Conservation (phyloP, 1,140 invertebrate genomes). For the Dendroctonus valens region DNA sequence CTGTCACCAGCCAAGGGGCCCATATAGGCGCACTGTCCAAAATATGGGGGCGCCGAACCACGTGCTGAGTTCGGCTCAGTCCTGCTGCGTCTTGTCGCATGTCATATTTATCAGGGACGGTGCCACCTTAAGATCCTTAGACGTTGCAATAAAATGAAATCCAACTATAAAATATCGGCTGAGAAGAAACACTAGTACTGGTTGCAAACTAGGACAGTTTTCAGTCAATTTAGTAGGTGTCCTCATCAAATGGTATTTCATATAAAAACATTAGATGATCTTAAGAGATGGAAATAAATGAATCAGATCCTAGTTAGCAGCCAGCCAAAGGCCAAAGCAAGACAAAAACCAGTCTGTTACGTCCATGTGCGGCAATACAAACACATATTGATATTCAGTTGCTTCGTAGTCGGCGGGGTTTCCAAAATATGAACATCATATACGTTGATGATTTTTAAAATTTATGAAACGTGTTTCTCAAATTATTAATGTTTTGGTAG, state of each 20-base stretch:
- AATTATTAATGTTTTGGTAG: slow-evolving; percentile 32
- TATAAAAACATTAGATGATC: too few relatives aligned
- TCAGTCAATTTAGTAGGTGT: too few relatives aligned
- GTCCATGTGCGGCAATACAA: too few relatives aligned
- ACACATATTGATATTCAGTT: slow-evolving; percentile 20
- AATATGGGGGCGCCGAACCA: slow-evolving; percentile 29
- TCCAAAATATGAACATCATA: slow-evolving; percentile 29
- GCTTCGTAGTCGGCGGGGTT: slow-evolving; percentile 20
- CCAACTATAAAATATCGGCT: background rate
- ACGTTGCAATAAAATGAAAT: background rate
- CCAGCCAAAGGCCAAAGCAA: too few relatives aligned
- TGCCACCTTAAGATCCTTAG: background rate
- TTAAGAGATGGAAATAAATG: too few relatives aligned
- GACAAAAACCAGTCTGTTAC: too few relatives aligned
- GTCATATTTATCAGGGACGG: slow-evolving; percentile 20
- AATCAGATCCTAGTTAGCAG: too few relatives aligned
- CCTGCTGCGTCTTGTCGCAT: slow-evolving; percentile 29
- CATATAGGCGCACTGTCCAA: slow-evolving; percentile 21
- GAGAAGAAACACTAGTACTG: too few relatives aligned
- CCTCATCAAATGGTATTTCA: too few relatives aligned
- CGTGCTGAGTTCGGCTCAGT: slow-evolving; percentile 18
- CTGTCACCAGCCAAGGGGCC: slow-evolving; percentile 26
- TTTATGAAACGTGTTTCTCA: slow-evolving; percentile 26
- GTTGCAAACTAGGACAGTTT: too few relatives aligned
- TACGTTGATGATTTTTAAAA: slow-evolving; percentile 31